phyloP scores from a whole-genome alignment of 64 coral and sea anemone species.

The Actinia tenebrosa region DNA sequence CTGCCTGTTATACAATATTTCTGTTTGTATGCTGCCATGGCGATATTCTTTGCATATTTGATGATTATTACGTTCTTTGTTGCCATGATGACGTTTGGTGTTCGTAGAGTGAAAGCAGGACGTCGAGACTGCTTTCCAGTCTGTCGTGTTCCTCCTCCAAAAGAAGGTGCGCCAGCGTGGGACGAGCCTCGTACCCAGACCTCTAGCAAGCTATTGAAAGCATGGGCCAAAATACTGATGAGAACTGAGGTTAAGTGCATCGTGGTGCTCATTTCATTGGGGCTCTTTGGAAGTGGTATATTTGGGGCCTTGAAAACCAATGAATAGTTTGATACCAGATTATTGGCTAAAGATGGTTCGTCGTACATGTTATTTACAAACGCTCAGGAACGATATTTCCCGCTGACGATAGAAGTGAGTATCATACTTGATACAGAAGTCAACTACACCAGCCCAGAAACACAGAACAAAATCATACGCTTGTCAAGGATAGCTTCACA shows the following conservation, averaged over 20 bases:
- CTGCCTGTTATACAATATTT: conserved; percentile 62
- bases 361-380: conserved; percentile 30
- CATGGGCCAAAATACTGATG: conserved; percentile 28
- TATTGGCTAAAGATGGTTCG: conserved; percentile 54
- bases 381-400: conserved; percentile 44
- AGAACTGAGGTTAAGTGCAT: not conserved
- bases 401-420: conserved; percentile 34
- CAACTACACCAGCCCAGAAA: conserved; percentile 27
- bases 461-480: conserved; percentile 40
- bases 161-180: conserved; percentile 42
- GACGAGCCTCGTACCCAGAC: conserved; percentile 44
- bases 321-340: conserved; percentile 32
- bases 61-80: conserved; percentile 52
- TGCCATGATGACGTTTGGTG: conserved; percentile 38
- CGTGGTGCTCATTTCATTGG: conserved; percentile 26
- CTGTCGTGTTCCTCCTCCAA: conserved; percentile 35
- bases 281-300: conserved; percentile 28
- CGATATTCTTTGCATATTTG: conserved; percentile 38
- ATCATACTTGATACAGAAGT: conserved; percentile 36
- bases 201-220: conserved; percentile 19
- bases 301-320: conserved; percentile 29
- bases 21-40: conserved; percentile 38
- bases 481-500: conserved; percentile 45
- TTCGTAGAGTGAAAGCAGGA: conserved; percentile 36
- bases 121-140: conserved; percentile 55